A percentile compares a stretch with the other conserved stretches of the same genome.
phyloP scores from a whole-genome alignment of 2,113 vertebrate species.

The Rhynchomys soricoides region DNA sequence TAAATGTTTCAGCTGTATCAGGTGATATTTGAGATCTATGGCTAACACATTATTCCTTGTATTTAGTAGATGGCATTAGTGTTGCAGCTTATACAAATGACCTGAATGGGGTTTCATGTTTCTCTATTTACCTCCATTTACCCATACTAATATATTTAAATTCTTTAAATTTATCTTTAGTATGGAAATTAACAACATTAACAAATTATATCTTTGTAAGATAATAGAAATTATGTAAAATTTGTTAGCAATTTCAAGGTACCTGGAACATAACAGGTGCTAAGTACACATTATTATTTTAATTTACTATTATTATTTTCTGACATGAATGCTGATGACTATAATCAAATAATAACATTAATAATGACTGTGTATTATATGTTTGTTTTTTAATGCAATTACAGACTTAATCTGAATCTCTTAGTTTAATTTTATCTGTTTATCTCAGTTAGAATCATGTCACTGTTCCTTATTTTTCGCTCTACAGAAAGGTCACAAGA shows the following conservation, averaged over 20 bases:
- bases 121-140: constrained; percentile 8
- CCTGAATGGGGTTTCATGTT: not conserved
- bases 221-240: not conserved
- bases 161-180: not conserved
- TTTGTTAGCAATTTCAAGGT: constrained; percentile 1
- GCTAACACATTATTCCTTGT: not conserved
- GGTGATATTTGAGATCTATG: not conserved
- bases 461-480: not conserved
- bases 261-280: not conserved
- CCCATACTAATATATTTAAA: constrained; percentile 25
- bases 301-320: not conserved
- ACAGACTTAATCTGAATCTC: not conserved
- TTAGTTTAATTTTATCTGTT: not conserved
- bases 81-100: not conserved
- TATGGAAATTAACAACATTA: not conserved
- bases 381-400: not conserved
- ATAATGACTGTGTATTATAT: not conserved
- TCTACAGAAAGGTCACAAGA: not conserved
- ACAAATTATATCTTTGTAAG: not conserved
- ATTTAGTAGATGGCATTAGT: not conserved
- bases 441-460: not conserved
- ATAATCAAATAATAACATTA: not conserved
- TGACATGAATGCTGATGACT: not conserved
- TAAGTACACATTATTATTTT: not conserved
- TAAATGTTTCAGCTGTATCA: not conserved